Conservation (phyloP, 1,140 invertebrate species). For the Centruroides sculpturatus region DNA sequence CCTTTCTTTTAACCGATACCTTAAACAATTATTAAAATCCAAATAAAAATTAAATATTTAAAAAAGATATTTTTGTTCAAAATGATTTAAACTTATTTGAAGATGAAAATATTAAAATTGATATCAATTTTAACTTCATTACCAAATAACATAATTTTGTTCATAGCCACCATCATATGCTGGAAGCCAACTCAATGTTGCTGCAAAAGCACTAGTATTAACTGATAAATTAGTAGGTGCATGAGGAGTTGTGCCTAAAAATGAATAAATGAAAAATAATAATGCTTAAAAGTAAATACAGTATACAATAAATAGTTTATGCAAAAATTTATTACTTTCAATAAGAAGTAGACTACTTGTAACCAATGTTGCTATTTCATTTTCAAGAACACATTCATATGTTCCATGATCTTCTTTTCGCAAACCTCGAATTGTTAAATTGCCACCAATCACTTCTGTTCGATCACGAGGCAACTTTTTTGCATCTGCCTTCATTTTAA, state of each 20-base stretch:
- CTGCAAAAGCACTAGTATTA: conserved; percentile 64
- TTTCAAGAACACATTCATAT: conserved; percentile 86
- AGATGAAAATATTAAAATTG: too few species aligned
- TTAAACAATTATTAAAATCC: not conserved
- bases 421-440: conserved; percentile 78
- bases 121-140: conserved; percentile 18
- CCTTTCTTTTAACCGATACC: conserved; percentile 13
- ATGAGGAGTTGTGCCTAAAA: conserved; percentile 67
- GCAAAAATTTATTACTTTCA: conserved; percentile 36
- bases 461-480: conserved; percentile 60
- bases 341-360: conserved; percentile 77
- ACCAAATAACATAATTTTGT: conserved; percentile 87
- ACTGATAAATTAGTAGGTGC: conserved; percentile 84
- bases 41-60: not conserved
- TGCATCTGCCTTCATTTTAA: conserved; percentile 49
- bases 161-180: conserved; percentile 91
- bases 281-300: not conserved
- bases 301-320: not conserved
- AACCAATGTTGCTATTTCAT: conserved; percentile 84
- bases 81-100: not conserved
- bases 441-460: conserved; percentile 59
- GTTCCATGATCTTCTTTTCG: conserved; percentile 76
- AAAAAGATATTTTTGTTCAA: not conserved
- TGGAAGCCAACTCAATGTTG: conserved; percentile 56
- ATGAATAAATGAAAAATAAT: not conserved